Percentiles rank a stretch among this genome's conserved stretches.
Evolutionary conservation across 2,113 vertebrate species (phyloP).

Genomic region (Turdus rufiventris): DNA sequence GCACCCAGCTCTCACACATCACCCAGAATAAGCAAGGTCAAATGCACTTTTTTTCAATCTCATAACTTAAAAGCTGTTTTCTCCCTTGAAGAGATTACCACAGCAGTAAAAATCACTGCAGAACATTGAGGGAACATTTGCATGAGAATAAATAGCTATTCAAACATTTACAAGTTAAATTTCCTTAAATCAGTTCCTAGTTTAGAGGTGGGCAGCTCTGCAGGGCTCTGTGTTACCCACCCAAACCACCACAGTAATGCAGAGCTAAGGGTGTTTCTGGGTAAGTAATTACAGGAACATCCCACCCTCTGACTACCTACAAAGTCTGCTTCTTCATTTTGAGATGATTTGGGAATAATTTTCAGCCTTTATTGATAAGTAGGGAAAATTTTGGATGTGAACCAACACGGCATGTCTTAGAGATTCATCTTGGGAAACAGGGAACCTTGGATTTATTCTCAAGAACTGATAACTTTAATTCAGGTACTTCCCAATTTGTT

Average conservation of each 20-base stretch:
- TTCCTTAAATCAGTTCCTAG: not conserved
- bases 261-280: not conserved
- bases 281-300: not conserved
- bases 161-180: not conserved
- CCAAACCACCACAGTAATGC: not conserved
- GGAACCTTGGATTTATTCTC: not conserved
- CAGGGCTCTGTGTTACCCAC: not conserved
- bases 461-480: not conserved
- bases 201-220: not conserved
- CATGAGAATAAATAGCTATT: not conserved
- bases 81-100: not conserved
- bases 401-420: not conserved
- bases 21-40: not conserved
- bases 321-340: not conserved
- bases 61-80: not conserved
- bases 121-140: not conserved
- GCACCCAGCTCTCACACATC: not conserved
- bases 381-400: not conserved
- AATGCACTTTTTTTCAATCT: not conserved
- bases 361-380: not conserved
- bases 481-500: not conserved
- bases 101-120: not conserved
- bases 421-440: not conserved
- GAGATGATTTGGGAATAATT: not conserved
- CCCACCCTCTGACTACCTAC: not conserved